Evolutionary conservation across 2,888 invertebrate genomes (phyloP), one percentile per base, ranked within the genome.

Genomic region (Meghimatium bilineatum): DNA sequence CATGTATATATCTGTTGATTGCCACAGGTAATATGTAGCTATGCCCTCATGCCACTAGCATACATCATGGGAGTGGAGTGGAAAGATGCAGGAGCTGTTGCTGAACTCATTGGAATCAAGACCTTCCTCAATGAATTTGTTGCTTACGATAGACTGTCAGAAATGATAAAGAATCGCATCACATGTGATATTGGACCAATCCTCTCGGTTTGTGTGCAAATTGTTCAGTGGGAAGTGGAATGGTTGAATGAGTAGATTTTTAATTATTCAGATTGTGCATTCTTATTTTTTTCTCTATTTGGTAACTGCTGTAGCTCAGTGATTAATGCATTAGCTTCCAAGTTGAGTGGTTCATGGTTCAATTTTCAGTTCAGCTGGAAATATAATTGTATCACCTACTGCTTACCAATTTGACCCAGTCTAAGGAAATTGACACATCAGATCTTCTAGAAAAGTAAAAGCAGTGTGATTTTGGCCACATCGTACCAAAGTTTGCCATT

Each of bases 41-140:
- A 97, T 93, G 91, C 97, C 0, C 97, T 99, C 92, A 97, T 97
- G 91, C 99, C 99, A 0, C 92, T 99, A 0, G 96, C 97, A 75
- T 98, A 96, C 95, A 92, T 97, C 29, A 97, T 99, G 96, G 99
- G 95, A 8, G 95, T 95, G 0, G 92, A 94, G 17, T 92, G 93
- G 90, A 94, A 95, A 0, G 96, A 97, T 88, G 96, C 96, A 87
- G 96, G 96, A 89, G 92, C 94, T n/a, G 97, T 98, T 0, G 98
- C 96, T 0, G 95, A 96, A 69, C 95, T 98, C 8, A 96, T 98
- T 74, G 98, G 98, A 0, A 94, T 97, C 52, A 98, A 98, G 94
- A 97, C 97, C 0, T 96, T 97, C 44, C 95, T 98, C 20, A 98
- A 98, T 91, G 98, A 98, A 93, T 98, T 98, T 93, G 96, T 97